These are phyloP conservation scores for Sardinella longiceps DNA, from an alignment of 2,797 vertebrate species.

Conservation along the genomic window DNA sequence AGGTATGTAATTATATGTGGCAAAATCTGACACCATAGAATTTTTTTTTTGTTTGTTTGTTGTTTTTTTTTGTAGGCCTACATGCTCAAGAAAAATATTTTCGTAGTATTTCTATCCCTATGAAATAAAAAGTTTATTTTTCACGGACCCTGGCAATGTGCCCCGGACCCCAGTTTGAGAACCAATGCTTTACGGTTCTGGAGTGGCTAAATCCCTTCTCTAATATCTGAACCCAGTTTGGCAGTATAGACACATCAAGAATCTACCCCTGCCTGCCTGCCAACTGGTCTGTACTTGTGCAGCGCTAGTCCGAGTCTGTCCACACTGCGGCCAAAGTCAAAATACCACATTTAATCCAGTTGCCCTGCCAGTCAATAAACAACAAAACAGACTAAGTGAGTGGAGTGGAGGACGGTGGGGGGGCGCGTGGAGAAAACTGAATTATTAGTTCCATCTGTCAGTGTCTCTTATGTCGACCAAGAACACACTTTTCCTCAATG, in stretches of 20 bases:
- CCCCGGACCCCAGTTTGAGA: too few species aligned
- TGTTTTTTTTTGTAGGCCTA: too few species aligned
- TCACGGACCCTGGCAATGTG: too few species aligned
- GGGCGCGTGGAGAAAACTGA: neutral
- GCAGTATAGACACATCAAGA: neutral
- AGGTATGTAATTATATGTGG: too few species aligned
- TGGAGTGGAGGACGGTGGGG: neutral
- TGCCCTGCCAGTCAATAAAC: constrained; percentile 6
- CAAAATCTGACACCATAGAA: too few species aligned
- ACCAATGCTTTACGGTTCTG: too few species aligned
- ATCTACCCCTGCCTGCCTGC: neutral
- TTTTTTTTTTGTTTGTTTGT: too few species aligned
- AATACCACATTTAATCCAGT: constrained; percentile 18
- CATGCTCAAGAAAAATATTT: too few species aligned
- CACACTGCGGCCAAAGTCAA: neutral
- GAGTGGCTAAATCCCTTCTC: neutral
- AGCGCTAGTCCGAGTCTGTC: neutral
- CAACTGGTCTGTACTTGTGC: constrained; percentile 17
- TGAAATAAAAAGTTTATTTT: too few species aligned
- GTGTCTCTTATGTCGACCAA: constrained; percentile 20
- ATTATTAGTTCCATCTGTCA: constrained; percentile 36
- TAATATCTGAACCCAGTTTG: neutral
- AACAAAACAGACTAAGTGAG: neutral
- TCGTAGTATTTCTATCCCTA: too few species aligned
- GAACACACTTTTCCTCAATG: constrained; percentile 17